Conservation (phyloP, 1,140 invertebrate species). For the Pteromalus puparum region DNA sequence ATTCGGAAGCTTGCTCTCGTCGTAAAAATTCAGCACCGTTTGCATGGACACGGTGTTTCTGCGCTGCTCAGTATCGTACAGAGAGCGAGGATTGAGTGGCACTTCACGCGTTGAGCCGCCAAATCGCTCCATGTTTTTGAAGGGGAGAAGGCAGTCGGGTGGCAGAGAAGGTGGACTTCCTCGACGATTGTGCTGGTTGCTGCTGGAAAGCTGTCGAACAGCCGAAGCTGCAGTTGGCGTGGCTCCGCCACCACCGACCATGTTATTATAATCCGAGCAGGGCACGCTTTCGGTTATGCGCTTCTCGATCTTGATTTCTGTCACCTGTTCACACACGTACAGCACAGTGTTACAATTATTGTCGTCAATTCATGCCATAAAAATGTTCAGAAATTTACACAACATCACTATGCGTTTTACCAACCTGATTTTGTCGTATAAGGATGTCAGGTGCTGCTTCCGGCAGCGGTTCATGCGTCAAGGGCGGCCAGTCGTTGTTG, state of each 20-base stretch:
- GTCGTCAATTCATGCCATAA: no score
- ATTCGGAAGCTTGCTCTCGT: slow-evolving; percentile 56
- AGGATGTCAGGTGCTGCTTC: slow-evolving; percentile 66
- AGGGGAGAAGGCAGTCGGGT: slow-evolving; percentile 53
- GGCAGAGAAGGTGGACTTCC: slow-evolving; percentile 45
- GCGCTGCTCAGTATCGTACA: slow-evolving; percentile 65
- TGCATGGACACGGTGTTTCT: slow-evolving; percentile 71
- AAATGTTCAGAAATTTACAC: no score
- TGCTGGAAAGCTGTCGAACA: neutral
- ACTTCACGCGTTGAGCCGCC: slow-evolving; percentile 71
- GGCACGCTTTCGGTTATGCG: slow-evolving; percentile 59
- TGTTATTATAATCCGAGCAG: slow-evolving; percentile 12
- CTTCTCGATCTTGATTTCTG: slow-evolving; percentile 72
- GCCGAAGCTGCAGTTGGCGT: slow-evolving; percentile 48
- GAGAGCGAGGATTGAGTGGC: slow-evolving; percentile 68
- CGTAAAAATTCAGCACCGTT: slow-evolving; percentile 66
- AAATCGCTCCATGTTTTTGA: slow-evolving; percentile 58
- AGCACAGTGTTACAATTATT: neutral
- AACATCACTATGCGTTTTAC: no score
- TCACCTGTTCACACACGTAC: slow-evolving; percentile 54
- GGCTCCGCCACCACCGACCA: slow-evolving; percentile 50
- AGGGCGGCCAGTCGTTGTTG: slow-evolving; percentile 79
- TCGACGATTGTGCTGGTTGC: neutral
- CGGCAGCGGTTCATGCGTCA: slow-evolving; percentile 68
- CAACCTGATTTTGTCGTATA: slow-evolving; percentile 64